Base-by-base conservation (phyloP, 2,888 invertebrate genomes). In the Tetragonula carbonaria region DNA sequence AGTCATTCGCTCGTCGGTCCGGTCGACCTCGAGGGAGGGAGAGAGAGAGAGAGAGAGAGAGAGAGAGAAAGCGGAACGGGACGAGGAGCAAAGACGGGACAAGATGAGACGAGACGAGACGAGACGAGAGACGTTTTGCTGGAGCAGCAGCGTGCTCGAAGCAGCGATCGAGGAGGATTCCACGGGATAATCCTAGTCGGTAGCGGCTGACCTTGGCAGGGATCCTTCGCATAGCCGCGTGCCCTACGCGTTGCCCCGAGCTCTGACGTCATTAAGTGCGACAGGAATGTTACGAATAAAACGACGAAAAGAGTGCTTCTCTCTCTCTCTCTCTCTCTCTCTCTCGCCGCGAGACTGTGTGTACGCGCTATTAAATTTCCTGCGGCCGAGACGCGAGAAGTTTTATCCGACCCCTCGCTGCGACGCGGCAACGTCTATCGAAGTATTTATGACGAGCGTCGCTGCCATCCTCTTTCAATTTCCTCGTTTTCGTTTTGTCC, bases 131-230 rank as follows among this genome's bases (percentile, higher is more conserved):
- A 85, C 82, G 87, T 88, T 88, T 88, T 85, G 88, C 89, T 81
- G 74, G 80, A 72, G 4, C 18, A 65, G 66, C 71, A 65, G 71
- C 74, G 75, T 71, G 81, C 78, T 78, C 82, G 74, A 79, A 85
- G 83, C 74, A 74, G 82, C 86, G 51, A 89, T 88, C 85, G 84
- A 86, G 85, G 80, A 90, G 85, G 83, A 90, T 87, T 90, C 87
- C 86, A 84, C 68, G 81, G 86, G 83, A 91, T 89, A 90, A 91
- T 87, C 84, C 85, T 85, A 88, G 82, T 82, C 84, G 77, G 81
- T 87, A 84, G 86, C 74, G 53, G 74, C 79, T 84, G 88, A 85
- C 89, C 91, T 87, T 88, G 90, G 78, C 73, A 82, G 78, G 84
- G 81, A 82, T 85, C 81, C 77, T 84, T 82, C 80, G 80, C 75